Conservation (phyloP, 2,888 invertebrate genomes). For the Hirtodrosophila confusa region DNA sequence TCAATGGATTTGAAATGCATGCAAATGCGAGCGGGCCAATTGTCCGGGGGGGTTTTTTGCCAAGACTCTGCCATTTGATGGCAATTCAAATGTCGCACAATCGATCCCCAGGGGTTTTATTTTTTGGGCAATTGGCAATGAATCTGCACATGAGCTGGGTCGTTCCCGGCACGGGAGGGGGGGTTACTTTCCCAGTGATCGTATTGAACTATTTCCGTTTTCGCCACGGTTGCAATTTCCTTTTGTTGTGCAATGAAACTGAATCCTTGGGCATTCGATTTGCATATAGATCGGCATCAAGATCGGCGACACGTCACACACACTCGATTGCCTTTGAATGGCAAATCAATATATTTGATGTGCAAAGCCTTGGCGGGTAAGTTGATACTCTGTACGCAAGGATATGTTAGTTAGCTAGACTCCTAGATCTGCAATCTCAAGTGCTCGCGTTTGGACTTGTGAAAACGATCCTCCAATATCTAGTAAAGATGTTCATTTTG, state of each 20-base stretch:
- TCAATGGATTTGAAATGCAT: constrained; percentile 77
- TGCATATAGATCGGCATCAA: constrained; percentile 51
- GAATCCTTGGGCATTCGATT: constrained; percentile 56
- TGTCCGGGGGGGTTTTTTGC: constrained; percentile 17
- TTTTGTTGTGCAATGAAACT: constrained; percentile 70
- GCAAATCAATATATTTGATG: constrained; percentile 64
- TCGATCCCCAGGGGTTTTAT: constrained; percentile 44
- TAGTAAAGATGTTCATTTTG: constrained; percentile 47
- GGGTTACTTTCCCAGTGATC: constrained; percentile 31
- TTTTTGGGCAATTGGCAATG: constrained; percentile 47
- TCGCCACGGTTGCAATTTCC: constrained; percentile 76
- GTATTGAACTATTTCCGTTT: constrained; percentile 34
- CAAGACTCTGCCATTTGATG: constrained; percentile 39
- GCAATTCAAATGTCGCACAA: constrained; percentile 59
- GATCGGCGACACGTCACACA: constrained; percentile 60
- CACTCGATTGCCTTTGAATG: constrained; percentile 74
- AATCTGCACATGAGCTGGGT: constrained; percentile 35
- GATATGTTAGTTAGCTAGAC: constrained; percentile 40
- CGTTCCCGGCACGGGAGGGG: no score
- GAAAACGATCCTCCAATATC: constrained; percentile 3
- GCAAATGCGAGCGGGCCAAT: constrained; percentile 67
- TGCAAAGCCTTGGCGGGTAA: constrained; percentile 56
- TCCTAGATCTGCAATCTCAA: constrained; percentile 38
- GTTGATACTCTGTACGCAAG: constrained; percentile 49
- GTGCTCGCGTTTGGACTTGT: constrained; percentile 49